Base-by-base conservation (phyloP, 2,888 invertebrate species). In the Ectemnius continuus region DNA sequence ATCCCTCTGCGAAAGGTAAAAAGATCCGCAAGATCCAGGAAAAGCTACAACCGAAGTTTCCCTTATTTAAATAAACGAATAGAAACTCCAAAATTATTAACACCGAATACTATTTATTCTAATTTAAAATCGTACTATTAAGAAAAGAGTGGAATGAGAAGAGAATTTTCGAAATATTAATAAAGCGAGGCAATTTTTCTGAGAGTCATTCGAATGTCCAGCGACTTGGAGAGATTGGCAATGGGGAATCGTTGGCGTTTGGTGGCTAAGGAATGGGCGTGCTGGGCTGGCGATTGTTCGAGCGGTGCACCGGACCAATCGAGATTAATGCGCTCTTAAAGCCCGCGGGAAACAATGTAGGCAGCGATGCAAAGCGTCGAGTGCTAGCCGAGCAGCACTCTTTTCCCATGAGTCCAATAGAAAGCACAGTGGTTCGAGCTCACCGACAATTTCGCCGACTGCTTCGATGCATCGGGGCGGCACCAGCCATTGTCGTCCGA, bases 341-440 rank as follows among this genome's bases (percentile, higher is more conserved):
- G 78, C 61, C 64, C 58, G 58, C 70, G 67, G 77, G 79, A 84
- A 85, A 86, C 52, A 52, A 52, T 52, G 83, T 83, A 85, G 66
- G 59, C 48, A 23, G 20, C 62, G 63, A 46, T 11, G 23, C 23
- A 26, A 16, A 26, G 45, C 57, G 48, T 58, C 18, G 47, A 28
- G 48, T 11, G 48, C 69, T 68, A 68, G 67, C 80, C 8, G 3
- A 11, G 6, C 28, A 23, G 14, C 23, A 23, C 48, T 14, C 46
- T 52, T 69, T 60, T 86, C 84, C 84, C 86, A 46, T 65, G 84
- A 85, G 86, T 82, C 84, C 82, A 85, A 85, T 84, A 81, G 52
- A 16, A 52, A 52, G 5, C 52, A 13, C 52, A 16, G 52, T 14
- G 36, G 1, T 14, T 14, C 52, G 16, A 16, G n/a, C 16, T 52